These are phyloP conservation scores for Notothenia rossii DNA, from an alignment of 2,113 vertebrate species.

Conservation along the genomic window DNA sequence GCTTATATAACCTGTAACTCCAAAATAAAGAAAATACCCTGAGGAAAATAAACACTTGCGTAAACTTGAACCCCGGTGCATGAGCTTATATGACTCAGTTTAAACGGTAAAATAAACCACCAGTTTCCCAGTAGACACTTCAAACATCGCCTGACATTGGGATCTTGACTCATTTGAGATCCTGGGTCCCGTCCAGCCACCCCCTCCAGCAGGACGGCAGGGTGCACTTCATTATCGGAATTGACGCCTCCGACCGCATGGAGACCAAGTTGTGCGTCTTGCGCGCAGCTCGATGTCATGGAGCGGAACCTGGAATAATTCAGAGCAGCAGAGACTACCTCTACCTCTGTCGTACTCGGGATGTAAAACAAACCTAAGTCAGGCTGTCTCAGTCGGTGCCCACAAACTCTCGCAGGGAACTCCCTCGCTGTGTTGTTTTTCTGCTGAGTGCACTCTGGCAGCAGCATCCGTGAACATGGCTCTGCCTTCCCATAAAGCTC, in stretches of 20 bases:
- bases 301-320: neutral
- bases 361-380: constrained; percentile 45
- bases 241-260: constrained; percentile 3
- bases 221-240: constrained; percentile 19
- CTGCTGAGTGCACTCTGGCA: constrained; percentile 40
- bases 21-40: neutral
- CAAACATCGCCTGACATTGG: neutral
- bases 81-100: neutral
- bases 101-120: neutral
- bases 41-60: neutral
- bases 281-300: constrained; percentile 17
- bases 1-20: neutral
- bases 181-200: constrained; percentile 16
- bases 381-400: constrained; percentile 21
- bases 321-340: constrained; percentile 1
- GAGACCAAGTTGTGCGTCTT: constrained; percentile 49
- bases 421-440: constrained; percentile 39
- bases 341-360: neutral
- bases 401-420: constrained; percentile 47
- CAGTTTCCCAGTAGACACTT: neutral
- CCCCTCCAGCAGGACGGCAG: constrained; percentile 8
- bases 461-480: constrained; percentile 48
- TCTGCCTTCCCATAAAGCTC: constrained; percentile 81
- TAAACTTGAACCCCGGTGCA: too few species aligned
- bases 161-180: constrained; percentile 48